Evolutionary conservation across 2,797 vertebrate genomes (phyloP), one percentile per base, ranked within the genome.

Genomic region (Menidia menidia): DNA sequence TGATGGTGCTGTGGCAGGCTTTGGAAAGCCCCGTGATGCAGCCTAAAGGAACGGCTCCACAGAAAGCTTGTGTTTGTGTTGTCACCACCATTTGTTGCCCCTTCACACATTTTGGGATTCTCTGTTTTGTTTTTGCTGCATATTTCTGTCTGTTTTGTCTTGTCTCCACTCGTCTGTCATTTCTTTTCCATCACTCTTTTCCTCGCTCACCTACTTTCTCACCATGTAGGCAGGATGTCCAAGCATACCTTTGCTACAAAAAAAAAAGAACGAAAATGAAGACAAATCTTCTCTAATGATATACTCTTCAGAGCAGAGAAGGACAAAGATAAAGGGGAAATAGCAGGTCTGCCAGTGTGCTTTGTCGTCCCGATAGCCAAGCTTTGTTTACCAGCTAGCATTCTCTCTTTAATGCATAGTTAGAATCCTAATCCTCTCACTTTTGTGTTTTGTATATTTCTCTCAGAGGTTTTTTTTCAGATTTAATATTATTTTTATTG

Each of bases 201-300:
- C 32, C 43, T 63, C 69, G 59, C 60, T 68, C 61, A 76, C 75
- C 75, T 80, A 69, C 56, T 64, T 66, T 16, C 43, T 60, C 48
- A 55, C 33, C 13, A 33, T 52, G 58, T 25, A 14, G 75, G 73
- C 77, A 88, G 58, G 60, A 81, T 75, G 67, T 77, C 77, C 55
- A 61, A 44, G 73, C 42, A 81, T 67, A 61, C 51, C 18, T 69
- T 61, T 54, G n/a, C 61, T 52, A 67, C 71, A 72, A 68, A 83
- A 74, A 74, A 86, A 85, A 78, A 66, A 7, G 52, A 68, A 25
- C 25, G 25, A 78, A 81, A 39, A 84, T 77, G 60, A 85, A 81
- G 78, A 88, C 78, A 86, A 73, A 85, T 83, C 68, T 68, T 80
- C 64, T 56, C 50, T 77, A 80, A 85, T 83, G 62, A 80, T 76